A percentile compares a stretch with the other conserved stretches of the same genome.
These are phyloP conservation scores for Eubucco bourcierii DNA, from an alignment of 2,113 vertebrate species.

Conservation along the genomic window DNA sequence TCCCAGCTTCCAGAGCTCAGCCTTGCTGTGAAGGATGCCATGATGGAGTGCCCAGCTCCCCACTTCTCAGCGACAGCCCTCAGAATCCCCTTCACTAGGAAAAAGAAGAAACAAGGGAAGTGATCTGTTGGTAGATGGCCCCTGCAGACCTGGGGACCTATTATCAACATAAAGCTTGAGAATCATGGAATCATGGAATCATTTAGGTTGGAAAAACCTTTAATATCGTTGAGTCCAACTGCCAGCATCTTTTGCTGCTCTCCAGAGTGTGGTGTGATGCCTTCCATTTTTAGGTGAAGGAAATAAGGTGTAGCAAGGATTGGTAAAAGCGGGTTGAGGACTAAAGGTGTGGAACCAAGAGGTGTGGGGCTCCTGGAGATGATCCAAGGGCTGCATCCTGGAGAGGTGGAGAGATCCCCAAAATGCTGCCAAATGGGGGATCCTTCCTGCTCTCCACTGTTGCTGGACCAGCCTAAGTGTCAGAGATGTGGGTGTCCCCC, in stretches of 20 bases:
- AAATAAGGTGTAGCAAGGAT: background rate
- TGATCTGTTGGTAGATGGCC: background rate
- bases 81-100: background rate
- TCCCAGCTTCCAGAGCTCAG: background rate
- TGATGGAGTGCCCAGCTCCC: background rate
- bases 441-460: background rate
- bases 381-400: accelerated
- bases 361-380: background rate
- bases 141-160: background rate
- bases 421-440: too few species aligned
- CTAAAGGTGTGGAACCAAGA: background rate
- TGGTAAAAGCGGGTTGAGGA: background rate
- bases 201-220: background rate
- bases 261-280: background rate
- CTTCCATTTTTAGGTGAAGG: background rate
- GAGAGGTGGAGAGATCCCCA: background rate
- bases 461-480: background rate
- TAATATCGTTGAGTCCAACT: background rate
- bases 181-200: background rate
- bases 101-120: background rate
- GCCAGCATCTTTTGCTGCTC: background rate
- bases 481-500: background rate
- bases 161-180: background rate
- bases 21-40: background rate
- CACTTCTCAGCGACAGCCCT: background rate